A percentile compares a stretch with the other conserved stretches of the same genome.
phyloP scores from a whole-genome alignment of 2,113 vertebrate genomes.

The Notechis scutatus region DNA sequence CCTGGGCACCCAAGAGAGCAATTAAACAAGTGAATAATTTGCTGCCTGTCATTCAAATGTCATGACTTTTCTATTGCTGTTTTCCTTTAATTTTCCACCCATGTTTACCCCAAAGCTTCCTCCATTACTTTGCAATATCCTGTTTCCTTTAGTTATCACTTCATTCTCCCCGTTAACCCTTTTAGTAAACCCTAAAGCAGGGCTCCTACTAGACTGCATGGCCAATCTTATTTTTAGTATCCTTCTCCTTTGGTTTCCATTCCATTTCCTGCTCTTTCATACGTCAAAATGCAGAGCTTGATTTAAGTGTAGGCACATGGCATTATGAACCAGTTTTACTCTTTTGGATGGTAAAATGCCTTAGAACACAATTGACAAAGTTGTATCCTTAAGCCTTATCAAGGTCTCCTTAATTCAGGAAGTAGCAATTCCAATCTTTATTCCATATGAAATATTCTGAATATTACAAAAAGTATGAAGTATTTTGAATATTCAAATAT shows the following conservation, averaged over 20 bases:
- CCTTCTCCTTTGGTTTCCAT: background rate
- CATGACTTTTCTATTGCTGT: background rate
- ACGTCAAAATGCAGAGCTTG: background rate
- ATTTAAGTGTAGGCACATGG: background rate
- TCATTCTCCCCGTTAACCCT: background rate
- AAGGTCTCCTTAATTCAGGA: background rate
- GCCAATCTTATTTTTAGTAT: background rate
- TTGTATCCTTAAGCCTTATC: background rate
- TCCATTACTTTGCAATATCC: background rate
- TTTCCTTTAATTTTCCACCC: background rate
- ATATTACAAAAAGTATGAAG: background rate
- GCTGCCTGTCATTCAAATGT: background rate
- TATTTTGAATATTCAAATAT: background rate
- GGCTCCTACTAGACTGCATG: background rate
- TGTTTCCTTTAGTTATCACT: background rate
- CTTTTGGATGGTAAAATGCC: background rate
- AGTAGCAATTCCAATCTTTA: background rate
- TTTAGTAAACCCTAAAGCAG: background rate
- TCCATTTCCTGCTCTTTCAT: background rate
- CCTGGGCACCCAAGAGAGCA: conserved; percentile 40
- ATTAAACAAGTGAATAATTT: background rate
- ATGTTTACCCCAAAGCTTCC: background rate
- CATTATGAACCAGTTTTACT: background rate
- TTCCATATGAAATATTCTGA: background rate
- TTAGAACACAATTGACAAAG: background rate